These are phyloP conservation scores for Dryobota labecula DNA, from an alignment of 2,888 invertebrate genomes.

Conservation along the genomic window DNA sequence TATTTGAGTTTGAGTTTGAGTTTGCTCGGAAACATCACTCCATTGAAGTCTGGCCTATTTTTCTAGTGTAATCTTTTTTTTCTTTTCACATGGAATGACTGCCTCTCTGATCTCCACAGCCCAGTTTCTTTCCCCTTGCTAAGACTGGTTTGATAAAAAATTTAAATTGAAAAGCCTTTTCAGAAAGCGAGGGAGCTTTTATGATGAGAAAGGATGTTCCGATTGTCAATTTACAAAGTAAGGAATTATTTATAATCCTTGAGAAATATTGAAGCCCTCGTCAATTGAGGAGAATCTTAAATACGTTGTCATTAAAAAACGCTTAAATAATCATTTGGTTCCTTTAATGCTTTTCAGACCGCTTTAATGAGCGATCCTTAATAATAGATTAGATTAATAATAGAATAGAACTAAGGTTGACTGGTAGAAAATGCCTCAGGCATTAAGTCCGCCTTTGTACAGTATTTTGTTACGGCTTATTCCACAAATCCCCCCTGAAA, in stretches of 20 bases:
- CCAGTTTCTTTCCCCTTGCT: not conserved
- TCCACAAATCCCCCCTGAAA: too few species aligned
- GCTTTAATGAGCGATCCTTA: slow-evolving; percentile 19
- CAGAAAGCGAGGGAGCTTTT: not conserved
- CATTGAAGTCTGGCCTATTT: too few species aligned
- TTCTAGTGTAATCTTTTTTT: too few species aligned
- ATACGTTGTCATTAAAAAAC: slow-evolving; percentile 34
- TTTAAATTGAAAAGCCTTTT: slow-evolving; percentile 1
- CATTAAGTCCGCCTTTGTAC: too few species aligned
- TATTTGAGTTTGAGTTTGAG: too few species aligned
- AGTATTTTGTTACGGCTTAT: too few species aligned
- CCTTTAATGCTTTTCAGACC: not conserved
- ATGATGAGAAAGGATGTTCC: not conserved
- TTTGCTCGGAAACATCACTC: too few species aligned
- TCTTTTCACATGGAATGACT: too few species aligned
- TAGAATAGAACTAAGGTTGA: too few species aligned
- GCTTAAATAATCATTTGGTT: slow-evolving; percentile 37
- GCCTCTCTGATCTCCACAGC: not conserved
- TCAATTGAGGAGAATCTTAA: not conserved
- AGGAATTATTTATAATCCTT: slow-evolving; percentile 9
- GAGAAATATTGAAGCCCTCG: slow-evolving; percentile 20
- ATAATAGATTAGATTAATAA: not conserved
- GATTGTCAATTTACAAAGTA: slow-evolving; percentile 2
- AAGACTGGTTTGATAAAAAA: not conserved
- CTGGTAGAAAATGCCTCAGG: too few species aligned